phyloP scores from a whole-genome alignment of 2,113 vertebrate species.

The Caretta caretta region DNA sequence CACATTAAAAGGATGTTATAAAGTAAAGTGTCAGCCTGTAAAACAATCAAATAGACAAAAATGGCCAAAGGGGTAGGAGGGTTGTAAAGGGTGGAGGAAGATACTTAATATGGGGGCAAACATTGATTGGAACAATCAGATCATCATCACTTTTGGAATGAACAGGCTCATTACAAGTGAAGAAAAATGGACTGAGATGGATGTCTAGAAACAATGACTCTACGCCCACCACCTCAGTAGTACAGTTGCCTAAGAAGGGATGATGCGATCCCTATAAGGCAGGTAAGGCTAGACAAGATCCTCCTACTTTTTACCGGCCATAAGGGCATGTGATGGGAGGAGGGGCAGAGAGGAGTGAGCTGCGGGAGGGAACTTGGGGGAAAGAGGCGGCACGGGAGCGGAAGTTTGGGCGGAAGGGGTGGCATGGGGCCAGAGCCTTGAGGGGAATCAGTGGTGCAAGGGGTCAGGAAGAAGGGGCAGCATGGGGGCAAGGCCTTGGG shows the following conservation, averaged over 20 bases:
- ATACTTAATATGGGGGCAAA: neutral
- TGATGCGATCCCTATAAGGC: neutral
- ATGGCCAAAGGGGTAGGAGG: neutral
- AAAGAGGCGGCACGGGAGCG: too few relatives aligned
- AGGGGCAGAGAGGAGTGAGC: too few relatives aligned
- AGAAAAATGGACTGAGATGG: neutral
- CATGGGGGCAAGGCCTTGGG: too few relatives aligned
- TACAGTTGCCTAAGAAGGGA: neutral
- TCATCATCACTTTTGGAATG: neutral
- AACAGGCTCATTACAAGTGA: neutral
- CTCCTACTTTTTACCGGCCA: too few relatives aligned
- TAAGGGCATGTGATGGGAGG: too few relatives aligned
- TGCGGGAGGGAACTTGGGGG: too few relatives aligned
- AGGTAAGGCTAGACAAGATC: neutral
- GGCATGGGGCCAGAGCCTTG: too few relatives aligned
- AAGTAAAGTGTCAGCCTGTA: conserved; percentile 43
- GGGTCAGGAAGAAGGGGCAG: too few relatives aligned
- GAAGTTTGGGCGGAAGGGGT: too few relatives aligned
- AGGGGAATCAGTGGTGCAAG: too few relatives aligned
- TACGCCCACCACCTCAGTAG: neutral
- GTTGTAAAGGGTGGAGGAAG: neutral
- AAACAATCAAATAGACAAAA: conserved; percentile 28
- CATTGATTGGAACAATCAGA: neutral
- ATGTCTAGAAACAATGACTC: conserved; percentile 12
- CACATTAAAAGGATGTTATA: neutral